These are phyloP conservation scores for Dermatemys mawii DNA, from an alignment of 2,113 vertebrate genomes.

Conservation along the genomic window DNA sequence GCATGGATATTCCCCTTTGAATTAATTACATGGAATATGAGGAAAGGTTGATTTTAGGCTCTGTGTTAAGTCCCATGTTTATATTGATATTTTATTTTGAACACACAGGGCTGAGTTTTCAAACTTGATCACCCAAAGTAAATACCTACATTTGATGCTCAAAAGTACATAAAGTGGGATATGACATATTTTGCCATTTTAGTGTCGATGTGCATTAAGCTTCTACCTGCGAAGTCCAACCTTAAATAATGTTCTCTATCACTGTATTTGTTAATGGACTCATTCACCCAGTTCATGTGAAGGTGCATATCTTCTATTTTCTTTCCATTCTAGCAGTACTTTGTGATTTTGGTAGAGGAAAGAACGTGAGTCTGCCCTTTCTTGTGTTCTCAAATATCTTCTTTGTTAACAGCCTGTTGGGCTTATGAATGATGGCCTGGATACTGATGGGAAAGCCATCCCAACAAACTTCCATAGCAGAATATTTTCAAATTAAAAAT, in stretches of 20 bases:
- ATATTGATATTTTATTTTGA: neutral
- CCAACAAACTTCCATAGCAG: neutral
- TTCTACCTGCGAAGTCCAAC: neutral
- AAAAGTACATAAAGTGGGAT: neutral
- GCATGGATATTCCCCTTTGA: neutral
- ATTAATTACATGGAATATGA: neutral
- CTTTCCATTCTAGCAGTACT: neutral
- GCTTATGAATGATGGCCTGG: accelerated
- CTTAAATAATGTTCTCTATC: neutral
- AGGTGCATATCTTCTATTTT: neutral
- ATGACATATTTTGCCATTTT: neutral
- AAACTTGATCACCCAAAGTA: neutral
- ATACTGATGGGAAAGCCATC: neutral
- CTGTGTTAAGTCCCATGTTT: neutral
- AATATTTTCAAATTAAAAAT: neutral
- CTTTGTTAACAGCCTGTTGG: neutral
- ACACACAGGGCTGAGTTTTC: neutral
- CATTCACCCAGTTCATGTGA: neutral
- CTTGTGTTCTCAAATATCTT: neutral
- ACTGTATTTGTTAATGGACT: neutral
- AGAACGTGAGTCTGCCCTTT: neutral
- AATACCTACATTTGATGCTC: neutral
- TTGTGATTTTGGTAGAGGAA: conserved; percentile 10
- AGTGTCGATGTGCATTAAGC: neutral
- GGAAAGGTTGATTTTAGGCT: neutral